Evolutionary conservation across 1,140 invertebrate species (phyloP).

Genomic region (Atta cephalotes): DNA sequence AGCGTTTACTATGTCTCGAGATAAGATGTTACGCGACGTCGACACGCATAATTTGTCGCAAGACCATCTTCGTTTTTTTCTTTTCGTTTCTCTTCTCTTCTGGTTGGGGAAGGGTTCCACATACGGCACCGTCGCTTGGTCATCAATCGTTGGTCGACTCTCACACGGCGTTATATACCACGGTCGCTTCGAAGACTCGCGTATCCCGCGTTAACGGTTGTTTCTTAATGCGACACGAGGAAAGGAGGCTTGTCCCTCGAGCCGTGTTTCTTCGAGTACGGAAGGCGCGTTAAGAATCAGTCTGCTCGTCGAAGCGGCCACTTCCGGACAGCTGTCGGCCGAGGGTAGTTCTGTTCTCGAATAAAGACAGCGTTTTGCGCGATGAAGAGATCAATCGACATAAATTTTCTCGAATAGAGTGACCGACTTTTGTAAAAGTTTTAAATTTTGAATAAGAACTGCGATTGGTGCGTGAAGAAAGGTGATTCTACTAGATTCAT

Average conservation of each 20-base stretch:
- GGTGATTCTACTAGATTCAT: not conserved
- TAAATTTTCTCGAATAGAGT: not conserved
- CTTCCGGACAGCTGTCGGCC: conserved; percentile 75
- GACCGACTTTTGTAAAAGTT: not conserved
- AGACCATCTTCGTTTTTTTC: conserved; percentile 27
- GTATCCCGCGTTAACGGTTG: conserved; percentile 72
- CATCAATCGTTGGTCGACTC: conserved; percentile 71
- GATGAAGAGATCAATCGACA: not conserved
- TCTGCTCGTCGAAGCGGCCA: conserved; percentile 36
- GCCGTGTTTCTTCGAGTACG: conserved; percentile 68
- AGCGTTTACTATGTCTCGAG: not conserved
- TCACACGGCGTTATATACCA: conserved; percentile 35
- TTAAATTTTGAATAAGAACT: not conserved
- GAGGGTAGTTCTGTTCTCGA: not conserved
- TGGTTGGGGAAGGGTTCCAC: conserved; percentile 54
- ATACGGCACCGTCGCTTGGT: conserved; percentile 50
- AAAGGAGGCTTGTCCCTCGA: conserved; percentile 70
- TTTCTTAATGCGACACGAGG: conserved; percentile 73
- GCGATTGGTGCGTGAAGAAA: not conserved
- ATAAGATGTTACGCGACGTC: conserved; percentile 21
- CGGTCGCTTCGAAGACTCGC: conserved; percentile 45
- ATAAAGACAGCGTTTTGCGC: not conserved
- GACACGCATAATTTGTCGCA: conserved; percentile 51
- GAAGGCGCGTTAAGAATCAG: conserved; percentile 69
- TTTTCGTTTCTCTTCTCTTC: conserved; percentile 32